Conservation (phyloP, 2,888 invertebrate species). For the Drosophila acutilabella region DNA sequence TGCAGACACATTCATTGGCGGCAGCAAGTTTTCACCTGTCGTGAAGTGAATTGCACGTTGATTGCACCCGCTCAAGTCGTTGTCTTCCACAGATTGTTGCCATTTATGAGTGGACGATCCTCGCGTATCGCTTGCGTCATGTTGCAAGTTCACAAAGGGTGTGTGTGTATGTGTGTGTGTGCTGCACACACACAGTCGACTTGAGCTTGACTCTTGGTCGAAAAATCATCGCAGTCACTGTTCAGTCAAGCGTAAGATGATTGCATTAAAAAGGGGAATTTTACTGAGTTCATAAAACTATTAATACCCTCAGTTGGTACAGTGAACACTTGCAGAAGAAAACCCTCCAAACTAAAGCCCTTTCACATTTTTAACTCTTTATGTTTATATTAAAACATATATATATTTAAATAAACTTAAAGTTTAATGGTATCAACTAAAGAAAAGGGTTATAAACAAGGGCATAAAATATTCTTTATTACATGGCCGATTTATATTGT, state of each 20-base stretch:
- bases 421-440: too few relatives aligned
- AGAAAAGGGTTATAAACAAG: too few relatives aligned
- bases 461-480: too few relatives aligned
- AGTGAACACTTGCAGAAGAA: background rate
- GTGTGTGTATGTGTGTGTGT: slow-evolving; percentile 3
- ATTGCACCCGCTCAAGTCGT: slow-evolving; percentile 60
- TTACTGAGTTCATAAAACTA: slow-evolving; percentile 39
- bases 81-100: slow-evolving; percentile 62
- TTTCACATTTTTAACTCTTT: background rate
- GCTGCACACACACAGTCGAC: slow-evolving; percentile 5
- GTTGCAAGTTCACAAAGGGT: slow-evolving; percentile 37
- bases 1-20: slow-evolving; percentile 65
- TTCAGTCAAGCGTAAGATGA: slow-evolving; percentile 46
- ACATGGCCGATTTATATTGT: too few relatives aligned
- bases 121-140: slow-evolving; percentile 46
- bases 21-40: slow-evolving; percentile 75
- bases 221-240: slow-evolving; percentile 10
- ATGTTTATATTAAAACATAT: too few relatives aligned
- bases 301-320: background rate
- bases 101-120: slow-evolving; percentile 65
- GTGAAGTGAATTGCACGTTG: slow-evolving; percentile 63
- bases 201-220: slow-evolving; percentile 11
- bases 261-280: background rate
- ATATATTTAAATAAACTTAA: too few relatives aligned
- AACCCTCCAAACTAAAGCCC: background rate